These are phyloP conservation scores for Perizoma flavofasciatum DNA, from an alignment of 2,888 invertebrate genomes.

Conservation along the genomic window DNA sequence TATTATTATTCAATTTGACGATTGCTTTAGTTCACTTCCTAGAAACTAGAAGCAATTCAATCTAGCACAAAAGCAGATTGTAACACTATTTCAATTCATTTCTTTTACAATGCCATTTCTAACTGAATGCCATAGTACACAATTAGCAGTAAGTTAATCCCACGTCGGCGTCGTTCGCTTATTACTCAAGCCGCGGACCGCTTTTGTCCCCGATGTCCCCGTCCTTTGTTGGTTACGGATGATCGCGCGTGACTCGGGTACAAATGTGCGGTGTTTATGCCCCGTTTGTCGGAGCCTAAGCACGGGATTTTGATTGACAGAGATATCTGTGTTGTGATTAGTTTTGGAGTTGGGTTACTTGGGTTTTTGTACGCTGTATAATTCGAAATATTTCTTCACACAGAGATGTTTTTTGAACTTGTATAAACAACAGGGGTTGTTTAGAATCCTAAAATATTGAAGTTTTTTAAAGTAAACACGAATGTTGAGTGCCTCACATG, in stretches of 20 bases:
- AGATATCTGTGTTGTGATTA: conserved; percentile 55
- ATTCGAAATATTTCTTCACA: too few species aligned
- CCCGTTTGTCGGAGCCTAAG: conserved; percentile 58
- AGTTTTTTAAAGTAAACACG: too few species aligned
- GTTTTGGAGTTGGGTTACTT: conserved; percentile 32
- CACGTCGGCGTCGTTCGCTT: conserved; percentile 24
- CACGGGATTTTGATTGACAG: conserved; percentile 67
- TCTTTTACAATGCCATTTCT: conserved; percentile 16
- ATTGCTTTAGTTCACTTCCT: too few species aligned
- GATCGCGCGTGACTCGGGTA: conserved; percentile 71
- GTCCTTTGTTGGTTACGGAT: conserved; percentile 68
- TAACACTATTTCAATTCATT: conserved; percentile 17
- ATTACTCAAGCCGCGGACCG: conserved; percentile 33
- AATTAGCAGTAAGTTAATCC: conserved; percentile 30
- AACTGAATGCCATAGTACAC: conserved; percentile 23
- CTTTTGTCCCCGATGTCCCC: conserved; percentile 41
- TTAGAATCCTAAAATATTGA: too few species aligned
- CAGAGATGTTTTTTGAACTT: too few species aligned
- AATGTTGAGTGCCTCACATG: not conserved
- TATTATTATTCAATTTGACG: too few species aligned
- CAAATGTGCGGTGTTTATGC: conserved; percentile 63
- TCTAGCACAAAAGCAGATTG: conserved; percentile 8
- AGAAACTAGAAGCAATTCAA: not conserved
- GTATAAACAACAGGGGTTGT: too few species aligned
- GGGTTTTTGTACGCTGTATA: not conserved